phyloP scores from a whole-genome alignment of 2,888 invertebrate species.

The Palloptera scutellata region DNA sequence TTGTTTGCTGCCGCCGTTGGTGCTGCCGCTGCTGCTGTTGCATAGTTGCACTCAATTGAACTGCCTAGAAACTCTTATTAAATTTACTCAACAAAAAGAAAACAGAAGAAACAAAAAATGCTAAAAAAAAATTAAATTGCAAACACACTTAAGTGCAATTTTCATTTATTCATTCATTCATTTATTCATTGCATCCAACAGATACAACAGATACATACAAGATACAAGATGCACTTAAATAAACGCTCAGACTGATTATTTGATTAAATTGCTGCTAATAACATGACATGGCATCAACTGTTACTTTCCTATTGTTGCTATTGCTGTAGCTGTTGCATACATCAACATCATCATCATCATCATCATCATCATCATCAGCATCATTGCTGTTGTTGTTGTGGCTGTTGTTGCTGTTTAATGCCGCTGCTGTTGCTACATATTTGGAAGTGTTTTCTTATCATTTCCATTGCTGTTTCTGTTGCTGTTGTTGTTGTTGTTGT shows the following conservation, averaged over 20 bases:
- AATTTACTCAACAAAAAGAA: constrained; percentile 11
- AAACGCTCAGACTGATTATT: constrained; percentile 57
- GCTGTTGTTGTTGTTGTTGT: constrained; percentile 21
- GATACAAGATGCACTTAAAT: constrained; percentile 39
- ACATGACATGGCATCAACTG: constrained; percentile 59
- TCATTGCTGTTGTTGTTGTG: constrained; percentile 10
- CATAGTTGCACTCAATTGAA: no score
- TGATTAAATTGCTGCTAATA: constrained; percentile 63
- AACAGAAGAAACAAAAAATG: constrained; percentile 6
- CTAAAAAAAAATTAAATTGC: background rate
- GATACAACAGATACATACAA: no score
- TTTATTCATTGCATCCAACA: no score
- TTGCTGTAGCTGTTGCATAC: background rate
- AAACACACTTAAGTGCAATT: constrained; percentile 1
- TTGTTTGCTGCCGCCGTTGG: no score
- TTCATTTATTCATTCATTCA: background rate
- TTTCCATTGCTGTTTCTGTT: constrained; percentile 23
- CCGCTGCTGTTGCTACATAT: constrained; percentile 24
- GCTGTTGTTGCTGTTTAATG: background rate
- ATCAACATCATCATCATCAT: background rate
- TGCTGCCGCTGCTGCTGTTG: no score
- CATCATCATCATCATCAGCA: background rate
- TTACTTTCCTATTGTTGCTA: constrained; percentile 29
- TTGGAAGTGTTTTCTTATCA: constrained; percentile 36
- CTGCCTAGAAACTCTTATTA: constrained; percentile 14